Evolutionary conservation across 2,113 vertebrate species (phyloP).

Genomic region (Myxocyprinus asiaticus): DNA sequence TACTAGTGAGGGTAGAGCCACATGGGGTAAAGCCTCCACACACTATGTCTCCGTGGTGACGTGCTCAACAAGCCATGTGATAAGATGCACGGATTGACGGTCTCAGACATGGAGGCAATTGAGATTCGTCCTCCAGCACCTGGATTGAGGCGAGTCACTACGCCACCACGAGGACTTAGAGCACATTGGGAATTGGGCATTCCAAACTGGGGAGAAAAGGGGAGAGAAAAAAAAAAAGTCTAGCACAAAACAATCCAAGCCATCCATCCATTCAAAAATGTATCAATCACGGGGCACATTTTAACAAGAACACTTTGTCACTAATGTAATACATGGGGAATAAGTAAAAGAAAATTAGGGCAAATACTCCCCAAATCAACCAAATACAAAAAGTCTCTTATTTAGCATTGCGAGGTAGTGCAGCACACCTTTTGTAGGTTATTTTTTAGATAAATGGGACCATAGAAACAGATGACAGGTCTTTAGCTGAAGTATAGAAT

Average conservation of each 20-base stretch:
- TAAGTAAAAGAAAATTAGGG: conserved; percentile 34
- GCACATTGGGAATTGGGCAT: too few relatives aligned
- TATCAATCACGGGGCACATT: not conserved
- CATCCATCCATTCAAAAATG: not conserved
- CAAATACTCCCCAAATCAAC: conserved; percentile 34
- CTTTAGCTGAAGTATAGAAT: conserved; percentile 82
- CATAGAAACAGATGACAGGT: conserved; percentile 81
- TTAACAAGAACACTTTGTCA: conserved; percentile 28
- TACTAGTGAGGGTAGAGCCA: too few relatives aligned
- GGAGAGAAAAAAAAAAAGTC: too few relatives aligned
- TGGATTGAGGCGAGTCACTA: too few relatives aligned
- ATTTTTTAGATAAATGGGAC: conserved; percentile 81
- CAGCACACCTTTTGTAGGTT: conserved; percentile 73
- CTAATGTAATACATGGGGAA: conserved; percentile 34
- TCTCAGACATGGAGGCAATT: too few relatives aligned
- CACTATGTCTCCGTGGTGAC: too few relatives aligned
- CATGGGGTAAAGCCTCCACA: too few relatives aligned
- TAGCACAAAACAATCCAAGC: not conserved
- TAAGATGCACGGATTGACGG: too few relatives aligned
- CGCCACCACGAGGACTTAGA: too few relatives aligned
- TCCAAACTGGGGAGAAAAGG: too few relatives aligned
- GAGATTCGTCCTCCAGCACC: too few relatives aligned
- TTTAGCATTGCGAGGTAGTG: conserved; percentile 69
- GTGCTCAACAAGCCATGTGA: too few relatives aligned
- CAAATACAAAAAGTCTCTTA: conserved; percentile 36